Conservation (phyloP, 2,797 vertebrate species). For the Sparus aurata region DNA sequence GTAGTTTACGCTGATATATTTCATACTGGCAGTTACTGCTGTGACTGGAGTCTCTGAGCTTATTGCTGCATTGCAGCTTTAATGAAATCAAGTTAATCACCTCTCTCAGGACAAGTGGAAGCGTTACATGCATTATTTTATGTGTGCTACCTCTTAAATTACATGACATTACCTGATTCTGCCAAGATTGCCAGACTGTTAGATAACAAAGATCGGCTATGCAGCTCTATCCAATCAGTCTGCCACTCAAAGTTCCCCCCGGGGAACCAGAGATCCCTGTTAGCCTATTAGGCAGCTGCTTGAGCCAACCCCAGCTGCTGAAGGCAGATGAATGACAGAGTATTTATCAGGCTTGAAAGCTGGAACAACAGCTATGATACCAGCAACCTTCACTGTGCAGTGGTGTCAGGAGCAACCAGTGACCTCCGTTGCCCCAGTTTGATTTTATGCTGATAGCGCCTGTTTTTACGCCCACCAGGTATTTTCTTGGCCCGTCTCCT, state of each 20-base stretch:
- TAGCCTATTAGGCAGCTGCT: constrained; percentile 80
- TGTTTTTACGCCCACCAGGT: constrained; percentile 42
- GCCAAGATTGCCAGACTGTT: constrained; percentile 42
- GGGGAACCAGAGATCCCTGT: constrained; percentile 65
- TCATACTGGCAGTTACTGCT: constrained; percentile 62
- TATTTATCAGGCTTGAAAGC: constrained; percentile 70
- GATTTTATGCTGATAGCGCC: constrained; percentile 26
- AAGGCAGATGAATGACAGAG: constrained; percentile 68
- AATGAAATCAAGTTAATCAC: constrained; percentile 73
- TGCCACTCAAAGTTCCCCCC: constrained; percentile 70
- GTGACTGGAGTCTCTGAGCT: constrained; percentile 51
- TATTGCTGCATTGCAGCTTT: constrained; percentile 67
- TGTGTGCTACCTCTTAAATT: constrained; percentile 45
- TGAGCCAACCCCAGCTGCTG: constrained; percentile 69
- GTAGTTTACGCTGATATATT: constrained; percentile 53
- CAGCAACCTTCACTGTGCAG: constrained; percentile 37
- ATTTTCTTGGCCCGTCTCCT: constrained; percentile 2
- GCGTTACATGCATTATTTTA: constrained; percentile 41
- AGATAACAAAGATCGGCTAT: constrained; percentile 63
- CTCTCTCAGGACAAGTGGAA: constrained; percentile 49
- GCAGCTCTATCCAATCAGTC: constrained; percentile 66
- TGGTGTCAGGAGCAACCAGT: constrained; percentile 41
- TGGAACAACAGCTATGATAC: constrained; percentile 44
- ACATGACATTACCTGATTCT: constrained; percentile 57
- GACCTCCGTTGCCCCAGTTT: constrained; percentile 46